These are phyloP conservation scores for Gnatocerus cornutus DNA, from an alignment of 2,888 invertebrate genomes.

Conservation along the genomic window DNA sequence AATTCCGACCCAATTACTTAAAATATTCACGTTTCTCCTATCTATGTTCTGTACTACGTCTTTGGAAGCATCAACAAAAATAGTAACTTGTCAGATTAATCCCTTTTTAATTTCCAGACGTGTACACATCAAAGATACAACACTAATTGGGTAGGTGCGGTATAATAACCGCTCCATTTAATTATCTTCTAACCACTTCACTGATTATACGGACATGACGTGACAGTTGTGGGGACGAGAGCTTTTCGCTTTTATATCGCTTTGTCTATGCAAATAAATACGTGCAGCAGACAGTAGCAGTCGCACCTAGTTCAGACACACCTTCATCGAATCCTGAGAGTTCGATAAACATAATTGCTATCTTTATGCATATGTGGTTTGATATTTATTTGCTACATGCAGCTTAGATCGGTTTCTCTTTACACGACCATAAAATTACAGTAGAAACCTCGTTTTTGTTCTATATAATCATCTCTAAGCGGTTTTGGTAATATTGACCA, in stretches of 20 bases:
- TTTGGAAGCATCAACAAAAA: no score
- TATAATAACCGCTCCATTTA: conserved; percentile 40
- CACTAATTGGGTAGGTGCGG: conserved; percentile 39
- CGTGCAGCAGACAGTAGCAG: conserved; percentile 27
- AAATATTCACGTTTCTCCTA: no score
- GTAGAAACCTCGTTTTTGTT: no score
- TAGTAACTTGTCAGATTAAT: not conserved
- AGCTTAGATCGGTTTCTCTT: not conserved
- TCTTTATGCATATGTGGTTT: conserved; percentile 10
- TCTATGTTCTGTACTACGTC: no score
- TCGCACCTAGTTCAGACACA: conserved; percentile 33
- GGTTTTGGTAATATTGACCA: no score
- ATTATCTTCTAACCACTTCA: conserved; percentile 43
- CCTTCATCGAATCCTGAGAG: conserved; percentile 22
- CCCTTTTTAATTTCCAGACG: conserved; percentile 9
- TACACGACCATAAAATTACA: not conserved
- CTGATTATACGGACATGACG: conserved; percentile 45
- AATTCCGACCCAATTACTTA: no score
- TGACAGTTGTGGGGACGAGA: conserved; percentile 37
- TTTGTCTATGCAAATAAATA: conserved; percentile 34
- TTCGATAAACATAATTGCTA: conserved; percentile 12
- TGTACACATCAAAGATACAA: conserved; percentile 26
- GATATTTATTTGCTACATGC: not conserved
- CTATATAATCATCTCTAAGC: no score
- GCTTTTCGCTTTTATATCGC: conserved; percentile 34